A percentile compares a stretch with the other conserved stretches of the same genome.
phyloP scores from a whole-genome alignment of 2,113 vertebrate species.

The Plotosus lineatus region DNA sequence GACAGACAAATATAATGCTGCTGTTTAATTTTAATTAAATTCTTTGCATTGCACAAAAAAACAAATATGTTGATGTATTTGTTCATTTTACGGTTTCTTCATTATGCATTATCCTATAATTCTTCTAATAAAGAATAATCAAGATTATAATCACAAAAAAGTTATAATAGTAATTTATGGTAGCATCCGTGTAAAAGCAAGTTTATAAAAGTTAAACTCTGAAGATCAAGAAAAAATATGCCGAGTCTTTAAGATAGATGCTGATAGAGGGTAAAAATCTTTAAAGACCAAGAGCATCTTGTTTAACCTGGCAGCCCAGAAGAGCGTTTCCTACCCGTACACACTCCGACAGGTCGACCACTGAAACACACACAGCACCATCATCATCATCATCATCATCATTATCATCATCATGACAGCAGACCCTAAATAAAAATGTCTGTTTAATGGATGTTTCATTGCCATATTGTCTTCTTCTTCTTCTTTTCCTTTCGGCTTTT shows the following conservation, averaged over 20 bases:
- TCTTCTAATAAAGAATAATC: no score
- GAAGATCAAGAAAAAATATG: not conserved
- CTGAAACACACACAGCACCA: constrained; percentile 49
- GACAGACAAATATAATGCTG: not conserved
- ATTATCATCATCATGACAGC: not conserved
- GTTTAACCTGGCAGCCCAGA: constrained; percentile 42
- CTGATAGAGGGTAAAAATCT: not conserved
- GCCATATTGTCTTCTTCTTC: no score
- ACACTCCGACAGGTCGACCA: constrained; percentile 50
- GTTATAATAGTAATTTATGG: no score
- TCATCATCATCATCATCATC: not conserved
- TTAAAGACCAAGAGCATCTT: constrained; percentile 22
- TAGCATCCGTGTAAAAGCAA: not conserved
- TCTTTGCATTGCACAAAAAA: not conserved
- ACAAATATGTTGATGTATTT: not conserved
- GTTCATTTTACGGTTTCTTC: not conserved
- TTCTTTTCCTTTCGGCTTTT: no score
- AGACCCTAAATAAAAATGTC: no score
- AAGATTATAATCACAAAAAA: not conserved
- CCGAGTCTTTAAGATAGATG: not conserved
- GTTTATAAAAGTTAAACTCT: not conserved
- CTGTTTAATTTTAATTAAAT: not conserved
- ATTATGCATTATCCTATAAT: no score
- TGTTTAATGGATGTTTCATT: no score
- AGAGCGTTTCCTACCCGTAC: constrained; percentile 60